phyloP scores from a whole-genome alignment of 2,797 vertebrate species.

The Setipinna tenuifilis region DNA sequence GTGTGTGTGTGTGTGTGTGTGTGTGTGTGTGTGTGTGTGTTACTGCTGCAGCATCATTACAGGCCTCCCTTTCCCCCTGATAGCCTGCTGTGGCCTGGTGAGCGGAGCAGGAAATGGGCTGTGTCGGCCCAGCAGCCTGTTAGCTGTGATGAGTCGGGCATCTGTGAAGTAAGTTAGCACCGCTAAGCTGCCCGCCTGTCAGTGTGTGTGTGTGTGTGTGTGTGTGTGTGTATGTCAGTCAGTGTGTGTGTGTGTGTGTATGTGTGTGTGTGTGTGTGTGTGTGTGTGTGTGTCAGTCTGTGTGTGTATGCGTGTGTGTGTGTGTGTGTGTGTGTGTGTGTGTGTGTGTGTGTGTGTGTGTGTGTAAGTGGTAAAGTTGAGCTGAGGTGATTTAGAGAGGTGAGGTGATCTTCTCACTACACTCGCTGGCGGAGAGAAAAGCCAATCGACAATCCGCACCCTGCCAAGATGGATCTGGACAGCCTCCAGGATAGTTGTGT shows the following conservation, averaged over 20 bases:
- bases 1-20: too few species aligned
- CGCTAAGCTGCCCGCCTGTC: neutral
- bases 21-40: too few species aligned
- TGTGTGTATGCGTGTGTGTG: too few species aligned
- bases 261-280: too few species aligned
- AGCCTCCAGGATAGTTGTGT: neutral
- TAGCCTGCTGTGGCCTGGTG: neutral
- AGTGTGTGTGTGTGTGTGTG: neutral
- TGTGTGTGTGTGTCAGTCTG: too few species aligned
- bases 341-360: too few species aligned
- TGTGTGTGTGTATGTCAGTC: too few species aligned
- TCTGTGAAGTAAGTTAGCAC: slow-evolving; percentile 7
- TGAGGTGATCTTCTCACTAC: too few species aligned
- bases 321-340: too few species aligned
- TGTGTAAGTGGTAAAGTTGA: neutral
- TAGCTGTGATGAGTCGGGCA: neutral
- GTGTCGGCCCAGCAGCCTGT: neutral
- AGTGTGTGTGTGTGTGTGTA: too few species aligned
- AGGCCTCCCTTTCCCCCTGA: neutral
- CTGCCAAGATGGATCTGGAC: neutral
- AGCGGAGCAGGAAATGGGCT: neutral
- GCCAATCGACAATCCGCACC: neutral
- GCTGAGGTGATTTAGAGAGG: slow-evolving; percentile 20
- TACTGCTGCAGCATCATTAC: neutral
- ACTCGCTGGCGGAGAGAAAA: neutral